Evolutionary conservation across 1,140 invertebrate species (phyloP).

Genomic region (Cephus cinctus): DNA sequence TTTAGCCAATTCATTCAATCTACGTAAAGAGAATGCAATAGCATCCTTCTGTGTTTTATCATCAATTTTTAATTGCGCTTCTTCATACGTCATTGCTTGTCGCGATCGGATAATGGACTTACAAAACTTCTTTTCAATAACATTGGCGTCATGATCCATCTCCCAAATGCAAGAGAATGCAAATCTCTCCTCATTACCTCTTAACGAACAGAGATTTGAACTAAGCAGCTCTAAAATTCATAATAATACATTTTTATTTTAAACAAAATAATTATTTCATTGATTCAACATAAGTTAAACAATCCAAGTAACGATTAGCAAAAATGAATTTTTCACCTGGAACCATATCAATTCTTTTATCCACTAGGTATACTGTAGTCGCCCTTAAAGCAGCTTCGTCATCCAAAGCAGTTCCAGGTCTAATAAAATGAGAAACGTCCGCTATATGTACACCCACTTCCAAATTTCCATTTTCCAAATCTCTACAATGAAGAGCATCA

Average conservation of each 20-base stretch:
- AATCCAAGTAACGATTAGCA: background rate
- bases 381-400: conserved; percentile 81
- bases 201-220: conserved; percentile 89
- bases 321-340: conserved; percentile 58
- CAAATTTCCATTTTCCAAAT: conserved; percentile 72
- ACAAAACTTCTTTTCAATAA: conserved; percentile 78
- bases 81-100: conserved; percentile 91
- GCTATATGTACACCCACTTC: conserved; percentile 96
- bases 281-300: background rate
- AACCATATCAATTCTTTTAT: conserved; percentile 88
- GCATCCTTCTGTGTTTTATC: conserved; percentile 71
- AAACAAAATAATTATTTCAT: background rate
- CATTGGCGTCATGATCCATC: conserved; percentile 81
- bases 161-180: conserved; percentile 96
- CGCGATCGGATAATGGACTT: conserved; percentile 92
- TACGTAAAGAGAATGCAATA: conserved; percentile 75
- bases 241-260: background rate
- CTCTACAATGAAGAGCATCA: conserved; percentile 91
- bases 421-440: conserved; percentile 92
- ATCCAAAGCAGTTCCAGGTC: conserved; percentile 85
- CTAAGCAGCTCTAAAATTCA: conserved; percentile 75
- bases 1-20: conserved; percentile 86
- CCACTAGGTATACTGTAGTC: conserved; percentile 90
- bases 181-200: conserved; percentile 81
- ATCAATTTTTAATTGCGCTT: conserved; percentile 93